Percentiles rank a stretch among this genome's conserved stretches.
Conservation (phyloP, 2,888 invertebrate species). For the Rhyacophila evoluta region DNA sequence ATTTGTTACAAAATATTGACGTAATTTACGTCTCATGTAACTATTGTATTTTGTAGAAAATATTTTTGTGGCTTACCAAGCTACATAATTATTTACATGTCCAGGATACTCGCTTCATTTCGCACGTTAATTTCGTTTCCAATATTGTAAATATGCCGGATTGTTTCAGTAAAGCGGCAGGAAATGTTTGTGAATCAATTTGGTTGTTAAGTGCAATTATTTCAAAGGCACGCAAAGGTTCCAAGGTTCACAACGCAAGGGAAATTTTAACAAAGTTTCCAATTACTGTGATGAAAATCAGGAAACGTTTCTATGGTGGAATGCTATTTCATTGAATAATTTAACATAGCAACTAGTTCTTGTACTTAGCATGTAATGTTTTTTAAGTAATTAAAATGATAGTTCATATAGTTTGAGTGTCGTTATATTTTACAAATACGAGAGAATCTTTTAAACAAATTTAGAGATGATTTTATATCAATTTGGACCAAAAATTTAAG, state of each 20-base stretch:
- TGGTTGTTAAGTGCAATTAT: neutral
- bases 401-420: no score
- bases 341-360: no score
- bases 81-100: neutral
- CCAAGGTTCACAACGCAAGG: neutral
- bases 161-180: neutral
- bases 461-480: no score
- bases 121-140: neutral
- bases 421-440: no score
- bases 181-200: neutral
- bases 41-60: no score
- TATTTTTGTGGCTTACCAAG: no score
- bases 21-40: no score
- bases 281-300: neutral
- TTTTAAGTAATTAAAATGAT: no score
- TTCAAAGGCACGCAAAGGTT: constrained; percentile 6
- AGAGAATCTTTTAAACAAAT: no score
- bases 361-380: no score
- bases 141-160: neutral
- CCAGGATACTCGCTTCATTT: neutral
- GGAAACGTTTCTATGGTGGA: neutral
- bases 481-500: no score
- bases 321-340: neutral
- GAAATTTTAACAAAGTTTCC: neutral
- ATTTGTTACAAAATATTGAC: no score